Evolutionary conservation across 2,888 invertebrate species (phyloP), one percentile per base, ranked within the genome.

Genomic region (Drosophila greeni): DNA sequence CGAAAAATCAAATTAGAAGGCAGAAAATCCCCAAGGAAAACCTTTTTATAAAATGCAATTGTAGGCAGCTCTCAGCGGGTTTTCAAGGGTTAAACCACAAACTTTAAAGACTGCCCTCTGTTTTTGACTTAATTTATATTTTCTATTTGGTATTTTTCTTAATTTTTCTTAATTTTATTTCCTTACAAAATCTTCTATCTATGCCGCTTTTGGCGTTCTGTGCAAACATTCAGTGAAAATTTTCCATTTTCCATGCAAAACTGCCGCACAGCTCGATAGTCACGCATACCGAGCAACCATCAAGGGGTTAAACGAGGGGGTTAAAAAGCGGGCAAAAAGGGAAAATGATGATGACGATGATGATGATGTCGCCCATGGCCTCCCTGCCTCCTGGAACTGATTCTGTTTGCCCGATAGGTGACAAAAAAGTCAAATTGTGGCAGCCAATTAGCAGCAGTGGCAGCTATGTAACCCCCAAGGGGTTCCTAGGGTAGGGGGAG

Each of bases 341-440:
- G 9, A n/a, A 42, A 40, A n/a, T 12, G 33, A 47, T 26, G 31
- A 53, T 53, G 69, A 47, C 53, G 57, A 51, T 24, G 45, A 53
- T 60, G 69, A 47, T 68, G 60, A 53, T 51, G 69, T 59, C 53
- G 59, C 60, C 48, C 66, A 47, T 31, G 65, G 37, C 47, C n/a
- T n/a, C n/a, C 39, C 48, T 68, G 57, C 59, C 47, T 54, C 65
- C 78, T 61, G 61, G 60, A 60, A 64, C 65, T 78, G 79, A 79
- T 84, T 82, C 67, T 79, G 84, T 84, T 66, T 83, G 82, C 79
- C 73, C 72, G 81, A 80, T 73, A 73, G 76, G 77, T 74, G 76
- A 62, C 72, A 73, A 82, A 84, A 76, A 76, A 80, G 80, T 82
- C 84, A 80, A 80, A 84, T 80, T 84, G 84, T 82, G 84, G 80